Evolutionary conservation across 2,113 vertebrate species (phyloP).

Genomic region (Macroglossus sobrinus): DNA sequence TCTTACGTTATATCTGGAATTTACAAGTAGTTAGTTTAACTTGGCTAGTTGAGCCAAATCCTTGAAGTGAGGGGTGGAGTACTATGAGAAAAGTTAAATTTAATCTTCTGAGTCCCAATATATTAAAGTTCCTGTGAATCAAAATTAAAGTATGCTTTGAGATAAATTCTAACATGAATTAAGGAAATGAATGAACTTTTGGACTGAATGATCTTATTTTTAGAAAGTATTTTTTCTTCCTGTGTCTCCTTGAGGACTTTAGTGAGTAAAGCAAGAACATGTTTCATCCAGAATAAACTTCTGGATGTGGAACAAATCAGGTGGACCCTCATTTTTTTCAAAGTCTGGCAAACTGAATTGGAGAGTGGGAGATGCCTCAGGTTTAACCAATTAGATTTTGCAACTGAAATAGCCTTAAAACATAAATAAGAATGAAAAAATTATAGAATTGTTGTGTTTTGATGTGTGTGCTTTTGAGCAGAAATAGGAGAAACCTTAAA

Average conservation of each 20-base stretch:
- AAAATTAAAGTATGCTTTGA: constrained; percentile 48
- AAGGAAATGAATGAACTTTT: constrained; percentile 33
- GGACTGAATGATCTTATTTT: constrained; percentile 42
- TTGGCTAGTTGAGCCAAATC: neutral
- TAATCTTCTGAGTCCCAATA: constrained; percentile 12
- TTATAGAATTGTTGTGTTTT: neutral
- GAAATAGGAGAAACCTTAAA: neutral
- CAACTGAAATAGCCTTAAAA: neutral
- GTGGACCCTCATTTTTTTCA: neutral
- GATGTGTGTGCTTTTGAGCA: neutral
- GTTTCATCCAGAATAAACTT: neutral
- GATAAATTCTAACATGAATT: constrained; percentile 45
- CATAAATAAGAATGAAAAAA: neutral
- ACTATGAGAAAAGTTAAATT: constrained; percentile 47
- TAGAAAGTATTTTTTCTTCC: constrained; percentile 1
- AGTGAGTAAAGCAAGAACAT: neutral
- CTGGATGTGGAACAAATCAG: neutral
- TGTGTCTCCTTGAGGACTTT: constrained; percentile 11
- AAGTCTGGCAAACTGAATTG: neutral
- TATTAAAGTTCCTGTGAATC: constrained; percentile 28
- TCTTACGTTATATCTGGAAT: neutral
- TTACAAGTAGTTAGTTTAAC: neutral
- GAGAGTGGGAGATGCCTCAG: neutral
- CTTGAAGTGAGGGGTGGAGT: neutral
- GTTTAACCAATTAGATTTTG: neutral